Evolutionary conservation across 2,113 vertebrate genomes (phyloP).

Genomic region (Polypterus bichir): DNA sequence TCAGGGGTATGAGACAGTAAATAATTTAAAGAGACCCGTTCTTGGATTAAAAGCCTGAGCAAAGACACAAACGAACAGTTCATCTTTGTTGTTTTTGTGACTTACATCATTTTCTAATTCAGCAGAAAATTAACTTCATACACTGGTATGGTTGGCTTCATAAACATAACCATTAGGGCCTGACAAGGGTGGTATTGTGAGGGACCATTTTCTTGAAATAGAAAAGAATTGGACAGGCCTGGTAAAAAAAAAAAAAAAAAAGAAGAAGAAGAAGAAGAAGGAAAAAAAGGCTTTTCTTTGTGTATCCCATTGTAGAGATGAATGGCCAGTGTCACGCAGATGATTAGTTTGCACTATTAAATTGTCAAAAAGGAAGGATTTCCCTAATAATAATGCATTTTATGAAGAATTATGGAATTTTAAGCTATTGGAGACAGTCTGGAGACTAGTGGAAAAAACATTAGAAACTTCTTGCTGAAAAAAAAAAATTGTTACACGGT

Average conservation of each 20-base stretch:
- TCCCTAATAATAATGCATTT: conserved; percentile 60
- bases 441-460: conserved; percentile 28
- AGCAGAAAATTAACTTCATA: conserved; percentile 73
- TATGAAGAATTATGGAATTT: conserved; percentile 63
- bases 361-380: conserved; percentile 82
- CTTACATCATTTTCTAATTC: conserved; percentile 67
- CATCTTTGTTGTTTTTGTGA: conserved; percentile 37
- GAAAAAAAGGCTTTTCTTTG: conserved; percentile 65
- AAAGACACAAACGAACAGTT: conserved; percentile 27
- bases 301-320: conserved; percentile 70
- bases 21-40: background rate
- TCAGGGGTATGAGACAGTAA: conserved; percentile 24
- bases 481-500: no score
- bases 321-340: conserved; percentile 80
- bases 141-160: conserved; percentile 73
- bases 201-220: conserved; percentile 65
- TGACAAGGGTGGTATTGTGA: conserved; percentile 84
- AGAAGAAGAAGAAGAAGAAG: no score
- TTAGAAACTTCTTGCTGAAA: no score
- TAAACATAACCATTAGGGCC: conserved; percentile 80
- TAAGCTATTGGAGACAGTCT: conserved; percentile 42
- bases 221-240: conserved; percentile 47
- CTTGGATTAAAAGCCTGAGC: background rate
- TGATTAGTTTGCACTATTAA: conserved; percentile 89
- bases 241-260: conserved; percentile 16